A percentile compares a stretch with the other conserved stretches of the same genome.
These are phyloP conservation scores for Brenthis daphne DNA, from an alignment of 2,888 invertebrate genomes.

Conservation along the genomic window DNA sequence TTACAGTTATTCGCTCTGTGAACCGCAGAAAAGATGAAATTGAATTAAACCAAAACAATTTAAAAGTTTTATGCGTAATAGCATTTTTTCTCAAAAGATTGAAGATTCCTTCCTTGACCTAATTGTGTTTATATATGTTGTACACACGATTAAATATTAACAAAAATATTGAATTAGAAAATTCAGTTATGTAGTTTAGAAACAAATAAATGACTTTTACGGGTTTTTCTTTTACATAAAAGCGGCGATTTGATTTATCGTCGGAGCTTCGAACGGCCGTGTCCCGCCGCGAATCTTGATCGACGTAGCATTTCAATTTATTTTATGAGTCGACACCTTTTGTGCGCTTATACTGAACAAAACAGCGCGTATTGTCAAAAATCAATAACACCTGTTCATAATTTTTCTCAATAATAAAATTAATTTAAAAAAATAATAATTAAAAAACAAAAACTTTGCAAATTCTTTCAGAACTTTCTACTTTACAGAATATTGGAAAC, in stretches of 20 bases:
- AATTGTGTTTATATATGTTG: too few species aligned
- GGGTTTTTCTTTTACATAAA: slow-evolving; percentile 69
- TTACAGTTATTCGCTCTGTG: too few species aligned
- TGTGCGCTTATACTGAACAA: slow-evolving; percentile 41
- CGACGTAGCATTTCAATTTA: slow-evolving; percentile 77
- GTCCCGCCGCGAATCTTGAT: slow-evolving; percentile 72
- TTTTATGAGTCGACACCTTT: slow-evolving; percentile 75
- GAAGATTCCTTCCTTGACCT: too few species aligned
- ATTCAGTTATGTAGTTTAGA: slow-evolving; percentile 73
- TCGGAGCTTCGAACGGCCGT: slow-evolving; percentile 58
- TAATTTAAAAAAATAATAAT: too few species aligned
- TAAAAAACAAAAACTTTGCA: too few species aligned
- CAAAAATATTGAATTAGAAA: slow-evolving; percentile 62
- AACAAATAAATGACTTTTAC: slow-evolving; percentile 77
- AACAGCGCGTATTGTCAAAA: slow-evolving; percentile 22
- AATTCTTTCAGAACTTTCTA: neutral
- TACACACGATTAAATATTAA: slow-evolving; percentile 53
- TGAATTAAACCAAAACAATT: too few species aligned
- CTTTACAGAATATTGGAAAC: too few species aligned
- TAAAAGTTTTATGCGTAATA: too few species aligned
- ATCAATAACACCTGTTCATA: slow-evolving; percentile 25
- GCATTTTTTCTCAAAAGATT: too few species aligned
- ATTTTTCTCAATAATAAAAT: neutral
- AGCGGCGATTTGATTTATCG: slow-evolving; percentile 78
- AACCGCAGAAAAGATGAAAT: too few species aligned